Evolutionary conservation across 2,888 invertebrate species (phyloP).

Genomic region (Drosophila neonasuta): DNA sequence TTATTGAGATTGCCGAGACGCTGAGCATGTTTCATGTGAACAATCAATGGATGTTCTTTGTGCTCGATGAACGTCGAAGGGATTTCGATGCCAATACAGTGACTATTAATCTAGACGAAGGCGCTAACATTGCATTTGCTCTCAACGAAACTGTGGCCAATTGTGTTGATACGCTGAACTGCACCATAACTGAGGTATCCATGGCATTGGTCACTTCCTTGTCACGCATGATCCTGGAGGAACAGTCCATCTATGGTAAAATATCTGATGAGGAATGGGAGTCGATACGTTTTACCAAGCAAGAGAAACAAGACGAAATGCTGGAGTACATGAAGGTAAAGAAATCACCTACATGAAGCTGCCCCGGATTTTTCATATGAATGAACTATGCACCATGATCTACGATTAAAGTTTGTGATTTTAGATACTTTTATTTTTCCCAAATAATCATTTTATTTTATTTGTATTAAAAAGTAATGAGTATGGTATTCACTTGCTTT

Average conservation of each 20-base stretch:
- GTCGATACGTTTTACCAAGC: slow-evolving; percentile 87
- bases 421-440: no score
- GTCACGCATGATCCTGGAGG: slow-evolving; percentile 87
- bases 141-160: slow-evolving; percentile 86
- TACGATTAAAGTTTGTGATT: no score
- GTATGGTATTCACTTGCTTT: no score
- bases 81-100: slow-evolving; percentile 83
- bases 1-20: slow-evolving; percentile 87
- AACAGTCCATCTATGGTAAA: slow-evolving; percentile 88
- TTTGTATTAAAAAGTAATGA: no score
- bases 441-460: no score
- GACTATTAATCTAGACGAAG: slow-evolving; percentile 87
- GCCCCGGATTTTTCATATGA: no score
- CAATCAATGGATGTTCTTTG: slow-evolving; percentile 92
- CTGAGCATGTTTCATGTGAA: slow-evolving; percentile 87
- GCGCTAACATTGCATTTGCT: slow-evolving; percentile 91
- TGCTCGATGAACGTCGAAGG: slow-evolving; percentile 85
- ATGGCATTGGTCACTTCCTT: slow-evolving; percentile 87
- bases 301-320: slow-evolving; percentile 86
- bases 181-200: slow-evolving; percentile 87
- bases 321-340: slow-evolving; percentile 87
- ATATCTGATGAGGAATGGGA: slow-evolving; percentile 94
- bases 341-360: no score
- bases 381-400: no score
- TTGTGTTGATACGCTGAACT: slow-evolving; percentile 86